phyloP scores from a whole-genome alignment of 2,113 vertebrate species.

The Gymnarchus niloticus region DNA sequence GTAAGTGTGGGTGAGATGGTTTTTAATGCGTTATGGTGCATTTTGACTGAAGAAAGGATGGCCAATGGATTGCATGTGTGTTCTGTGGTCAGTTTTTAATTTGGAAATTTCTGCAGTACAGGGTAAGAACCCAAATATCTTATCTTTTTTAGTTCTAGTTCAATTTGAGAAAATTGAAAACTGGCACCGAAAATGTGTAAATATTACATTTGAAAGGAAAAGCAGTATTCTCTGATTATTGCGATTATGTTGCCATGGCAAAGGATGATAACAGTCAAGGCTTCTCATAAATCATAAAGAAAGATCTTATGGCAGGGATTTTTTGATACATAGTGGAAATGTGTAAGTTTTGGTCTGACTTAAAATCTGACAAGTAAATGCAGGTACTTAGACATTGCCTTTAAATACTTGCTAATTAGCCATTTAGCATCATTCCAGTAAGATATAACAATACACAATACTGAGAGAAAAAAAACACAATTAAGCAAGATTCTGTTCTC shows the following conservation, averaged over 20 bases:
- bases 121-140: background rate
- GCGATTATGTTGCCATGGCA: background rate
- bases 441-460: background rate
- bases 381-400: background rate
- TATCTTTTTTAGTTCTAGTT: background rate
- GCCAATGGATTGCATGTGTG: background rate
- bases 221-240: background rate
- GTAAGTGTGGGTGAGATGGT: background rate
- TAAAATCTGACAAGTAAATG: too few relatives aligned
- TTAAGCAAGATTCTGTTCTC: too few relatives aligned
- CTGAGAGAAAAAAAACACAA: too few relatives aligned
- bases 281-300: background rate
- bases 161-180: background rate
- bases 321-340: background rate
- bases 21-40: background rate
- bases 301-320: too few relatives aligned
- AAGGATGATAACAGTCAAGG: background rate
- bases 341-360: background rate
- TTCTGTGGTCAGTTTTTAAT: too few relatives aligned
- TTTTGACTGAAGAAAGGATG: background rate
- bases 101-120: background rate
- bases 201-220: background rate
- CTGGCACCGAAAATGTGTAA: background rate
- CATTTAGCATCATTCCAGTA: background rate
- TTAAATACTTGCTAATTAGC: background rate